Evolutionary conservation across 2,113 vertebrate species (phyloP).

Genomic region (Xiphophorus maculatus): DNA sequence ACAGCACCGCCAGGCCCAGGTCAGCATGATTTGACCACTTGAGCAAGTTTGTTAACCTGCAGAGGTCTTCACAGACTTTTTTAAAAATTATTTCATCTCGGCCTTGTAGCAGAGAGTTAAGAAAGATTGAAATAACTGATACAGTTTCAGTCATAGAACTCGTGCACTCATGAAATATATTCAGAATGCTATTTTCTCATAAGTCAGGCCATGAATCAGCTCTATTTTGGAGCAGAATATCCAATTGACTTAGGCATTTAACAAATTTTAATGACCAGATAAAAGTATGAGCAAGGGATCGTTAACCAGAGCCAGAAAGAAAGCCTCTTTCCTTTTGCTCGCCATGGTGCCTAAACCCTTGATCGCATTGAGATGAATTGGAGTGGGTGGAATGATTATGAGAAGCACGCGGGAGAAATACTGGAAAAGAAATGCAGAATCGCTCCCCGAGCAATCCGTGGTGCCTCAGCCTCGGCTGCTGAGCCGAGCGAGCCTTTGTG

Average conservation of each 20-base stretch:
- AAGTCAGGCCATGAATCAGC: constrained; percentile 22
- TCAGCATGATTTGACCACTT: constrained; percentile 57
- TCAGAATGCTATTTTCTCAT: constrained; percentile 4
- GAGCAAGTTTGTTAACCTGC: constrained; percentile 28
- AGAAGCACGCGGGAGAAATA: constrained; percentile 47
- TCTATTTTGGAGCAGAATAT: constrained; percentile 9
- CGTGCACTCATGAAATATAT: constrained; percentile 8
- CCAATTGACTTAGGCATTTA: constrained; percentile 44
- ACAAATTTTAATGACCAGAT: constrained; percentile 35
- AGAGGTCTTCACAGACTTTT: constrained; percentile 21
- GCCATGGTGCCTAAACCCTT: constrained; percentile 47
- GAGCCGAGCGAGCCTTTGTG: constrained; percentile 55
- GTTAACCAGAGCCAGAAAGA: constrained; percentile 39
- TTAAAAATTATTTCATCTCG: constrained; percentile 20
- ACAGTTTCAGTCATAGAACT: constrained; percentile 2
- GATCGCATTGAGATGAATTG: constrained; percentile 53
- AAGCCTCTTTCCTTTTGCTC: constrained; percentile 28
- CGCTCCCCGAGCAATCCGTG: constrained; percentile 46
- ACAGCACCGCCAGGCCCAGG: constrained; percentile 57
- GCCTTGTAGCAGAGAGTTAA: constrained; percentile 13
- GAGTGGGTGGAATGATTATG: constrained; percentile 69
- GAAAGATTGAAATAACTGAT: background rate
- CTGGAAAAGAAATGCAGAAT: constrained; percentile 35
- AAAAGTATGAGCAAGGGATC: constrained; percentile 30
- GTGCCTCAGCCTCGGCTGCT: constrained; percentile 37